These are phyloP conservation scores for Eriocheir sinensis DNA, from an alignment of 1,140 invertebrate genomes.

Conservation along the genomic window DNA sequence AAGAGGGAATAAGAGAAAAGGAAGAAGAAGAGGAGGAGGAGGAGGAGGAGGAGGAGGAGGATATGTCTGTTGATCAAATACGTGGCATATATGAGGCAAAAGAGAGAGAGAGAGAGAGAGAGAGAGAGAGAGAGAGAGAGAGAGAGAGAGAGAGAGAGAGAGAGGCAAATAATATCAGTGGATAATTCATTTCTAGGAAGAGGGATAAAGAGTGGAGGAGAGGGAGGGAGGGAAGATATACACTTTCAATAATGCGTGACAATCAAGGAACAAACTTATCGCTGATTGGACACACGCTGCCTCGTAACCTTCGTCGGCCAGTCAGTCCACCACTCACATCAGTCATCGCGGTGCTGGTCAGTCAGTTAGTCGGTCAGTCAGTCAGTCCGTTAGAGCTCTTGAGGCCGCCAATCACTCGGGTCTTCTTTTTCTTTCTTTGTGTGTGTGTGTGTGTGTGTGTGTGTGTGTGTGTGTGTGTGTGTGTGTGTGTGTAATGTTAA, in stretches of 20 bases:
- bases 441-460: not conserved
- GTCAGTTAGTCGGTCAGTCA: too few species aligned
- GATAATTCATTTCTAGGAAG: too few species aligned
- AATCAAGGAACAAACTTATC: slow-evolving; percentile 1
- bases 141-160: too few species aligned
- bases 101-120: not conserved
- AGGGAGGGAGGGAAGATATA: not conserved
- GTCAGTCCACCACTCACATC: not conserved
- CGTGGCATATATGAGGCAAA: too few species aligned
- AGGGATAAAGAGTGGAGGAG: too few species aligned
- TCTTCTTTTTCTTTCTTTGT: not conserved
- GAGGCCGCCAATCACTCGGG: too few species aligned
- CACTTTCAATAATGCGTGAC: slow-evolving; percentile 1
- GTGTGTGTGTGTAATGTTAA: not conserved
- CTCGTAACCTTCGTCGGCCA: not conserved
- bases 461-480: not conserved
- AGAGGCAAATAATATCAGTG: too few species aligned
- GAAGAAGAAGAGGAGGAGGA: not conserved
- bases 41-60: not conserved
- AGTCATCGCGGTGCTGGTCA: not conserved
- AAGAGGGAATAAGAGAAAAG: not conserved
- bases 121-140: not conserved
- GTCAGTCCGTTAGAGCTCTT: too few species aligned
- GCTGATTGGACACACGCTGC: not conserved
- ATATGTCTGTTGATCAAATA: too few species aligned